Evolutionary conservation across 2,113 vertebrate species (phyloP).

Genomic region (Pelecanoides urinatrix): DNA sequence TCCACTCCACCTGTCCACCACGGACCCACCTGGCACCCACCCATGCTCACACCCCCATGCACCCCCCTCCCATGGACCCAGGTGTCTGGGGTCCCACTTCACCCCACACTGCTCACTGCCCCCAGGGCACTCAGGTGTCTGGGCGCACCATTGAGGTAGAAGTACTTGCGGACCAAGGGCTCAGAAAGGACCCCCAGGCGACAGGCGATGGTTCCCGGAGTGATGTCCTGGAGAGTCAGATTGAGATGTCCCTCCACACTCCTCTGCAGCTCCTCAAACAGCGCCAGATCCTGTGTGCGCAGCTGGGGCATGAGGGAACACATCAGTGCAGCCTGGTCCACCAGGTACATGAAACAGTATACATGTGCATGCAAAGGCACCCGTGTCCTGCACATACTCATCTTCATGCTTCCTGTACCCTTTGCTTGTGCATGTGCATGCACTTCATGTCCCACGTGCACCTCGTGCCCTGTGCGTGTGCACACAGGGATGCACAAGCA

Average conservation of each 20-base stretch:
- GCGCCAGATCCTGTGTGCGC: neutral
- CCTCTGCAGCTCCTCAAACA: slow-evolving; percentile 15
- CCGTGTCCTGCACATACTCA: fast-evolving
- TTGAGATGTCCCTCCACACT: neutral
- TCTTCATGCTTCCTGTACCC: neutral
- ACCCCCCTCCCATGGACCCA: fast-evolving
- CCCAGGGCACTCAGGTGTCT: neutral
- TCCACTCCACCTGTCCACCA: neutral
- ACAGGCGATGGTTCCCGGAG: neutral
- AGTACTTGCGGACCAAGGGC: slow-evolving; percentile 30
- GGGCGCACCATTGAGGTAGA: slow-evolving; percentile 22
- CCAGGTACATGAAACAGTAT: fast-evolving
- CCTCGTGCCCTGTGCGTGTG: neutral
- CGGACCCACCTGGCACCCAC: neutral
- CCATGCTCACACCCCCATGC: neutral
- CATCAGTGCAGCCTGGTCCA: neutral
- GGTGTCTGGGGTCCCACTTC: neutral
- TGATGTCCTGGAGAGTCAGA: neutral
- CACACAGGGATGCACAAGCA: neutral
- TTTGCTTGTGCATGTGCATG: neutral
- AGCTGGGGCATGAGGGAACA: neutral
- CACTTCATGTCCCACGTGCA: neutral
- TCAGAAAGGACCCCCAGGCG: neutral
- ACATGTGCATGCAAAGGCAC: fast-evolving
- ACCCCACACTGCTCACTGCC: neutral